These are phyloP conservation scores for Carassius auratus DNA, from an alignment of 2,113 vertebrate genomes.

Conservation along the genomic window DNA sequence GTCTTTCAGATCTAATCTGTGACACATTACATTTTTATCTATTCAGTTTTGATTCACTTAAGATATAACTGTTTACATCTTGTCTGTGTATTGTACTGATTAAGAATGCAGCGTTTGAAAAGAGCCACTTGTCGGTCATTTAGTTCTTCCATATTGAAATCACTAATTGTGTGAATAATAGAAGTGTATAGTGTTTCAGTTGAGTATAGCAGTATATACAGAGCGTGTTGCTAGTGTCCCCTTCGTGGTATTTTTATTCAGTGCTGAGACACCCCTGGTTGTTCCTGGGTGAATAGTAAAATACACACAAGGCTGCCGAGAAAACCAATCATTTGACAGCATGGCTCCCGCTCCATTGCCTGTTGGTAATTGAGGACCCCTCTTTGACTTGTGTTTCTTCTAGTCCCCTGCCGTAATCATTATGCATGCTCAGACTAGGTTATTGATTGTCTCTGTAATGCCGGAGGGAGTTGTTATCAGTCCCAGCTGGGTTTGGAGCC, in stretches of 20 bases:
- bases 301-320: slow-evolving; percentile 5
- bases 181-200: not conserved
- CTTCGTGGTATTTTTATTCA: not conserved
- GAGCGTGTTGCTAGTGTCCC: not conserved
- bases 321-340: slow-evolving; percentile 36
- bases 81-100: not conserved
- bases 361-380: slow-evolving; percentile 29
- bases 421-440: slow-evolving; percentile 43
- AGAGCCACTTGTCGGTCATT: not conserved
- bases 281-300: not conserved
- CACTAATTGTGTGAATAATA: not conserved
- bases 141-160: not conserved
- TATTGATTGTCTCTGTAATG: slow-evolving; percentile 47
- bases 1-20: slow-evolving; percentile 1
- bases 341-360: not conserved
- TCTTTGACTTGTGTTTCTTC: slow-evolving; percentile 26
- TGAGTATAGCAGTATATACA: not conserved
- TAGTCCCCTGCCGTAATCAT: slow-evolving; percentile 40
- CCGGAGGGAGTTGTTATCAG: slow-evolving; percentile 21
- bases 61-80: not conserved
- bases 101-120: not conserved
- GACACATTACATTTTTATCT: not conserved
- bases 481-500: slow-evolving; percentile 35
- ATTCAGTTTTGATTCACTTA: not conserved
- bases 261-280: not conserved